These are phyloP conservation scores for Tragelaphus buxtoni DNA, from an alignment of 2,113 vertebrate species.

Conservation along the genomic window DNA sequence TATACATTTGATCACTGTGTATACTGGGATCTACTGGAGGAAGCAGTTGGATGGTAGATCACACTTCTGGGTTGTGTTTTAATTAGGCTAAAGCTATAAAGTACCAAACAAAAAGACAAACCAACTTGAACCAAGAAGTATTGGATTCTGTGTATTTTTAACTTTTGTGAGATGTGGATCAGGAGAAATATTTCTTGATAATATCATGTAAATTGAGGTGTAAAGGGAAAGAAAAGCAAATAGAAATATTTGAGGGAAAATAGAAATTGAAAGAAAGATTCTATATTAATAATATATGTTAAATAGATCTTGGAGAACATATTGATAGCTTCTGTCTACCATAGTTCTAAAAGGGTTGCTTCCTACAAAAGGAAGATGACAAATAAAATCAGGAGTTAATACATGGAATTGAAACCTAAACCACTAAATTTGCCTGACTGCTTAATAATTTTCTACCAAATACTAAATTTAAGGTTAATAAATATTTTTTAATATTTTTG, in stretches of 20 bases:
- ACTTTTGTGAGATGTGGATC: neutral
- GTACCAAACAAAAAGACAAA: neutral
- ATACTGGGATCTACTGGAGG: neutral
- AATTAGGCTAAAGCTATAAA: neutral
- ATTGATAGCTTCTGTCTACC: neutral
- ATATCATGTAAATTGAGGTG: neutral
- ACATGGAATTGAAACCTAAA: neutral
- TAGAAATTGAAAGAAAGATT: neutral
- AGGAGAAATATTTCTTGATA: neutral
- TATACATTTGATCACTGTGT: neutral
- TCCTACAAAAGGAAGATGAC: neutral
- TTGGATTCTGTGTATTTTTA: neutral
- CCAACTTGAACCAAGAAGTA: neutral
- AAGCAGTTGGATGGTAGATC: neutral
- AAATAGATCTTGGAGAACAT: neutral
- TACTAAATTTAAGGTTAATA: neutral
- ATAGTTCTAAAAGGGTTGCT: neutral
- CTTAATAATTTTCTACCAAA: neutral
- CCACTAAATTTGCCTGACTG: neutral
- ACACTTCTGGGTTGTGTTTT: neutral
- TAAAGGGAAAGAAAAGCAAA: neutral
- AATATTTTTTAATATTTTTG: neutral
- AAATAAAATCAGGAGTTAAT: neutral
- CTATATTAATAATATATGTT: neutral
- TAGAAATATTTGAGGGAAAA: neutral